Evolutionary conservation across 2,113 vertebrate species (phyloP).

Genomic region (Uropsilus gracilis): DNA sequence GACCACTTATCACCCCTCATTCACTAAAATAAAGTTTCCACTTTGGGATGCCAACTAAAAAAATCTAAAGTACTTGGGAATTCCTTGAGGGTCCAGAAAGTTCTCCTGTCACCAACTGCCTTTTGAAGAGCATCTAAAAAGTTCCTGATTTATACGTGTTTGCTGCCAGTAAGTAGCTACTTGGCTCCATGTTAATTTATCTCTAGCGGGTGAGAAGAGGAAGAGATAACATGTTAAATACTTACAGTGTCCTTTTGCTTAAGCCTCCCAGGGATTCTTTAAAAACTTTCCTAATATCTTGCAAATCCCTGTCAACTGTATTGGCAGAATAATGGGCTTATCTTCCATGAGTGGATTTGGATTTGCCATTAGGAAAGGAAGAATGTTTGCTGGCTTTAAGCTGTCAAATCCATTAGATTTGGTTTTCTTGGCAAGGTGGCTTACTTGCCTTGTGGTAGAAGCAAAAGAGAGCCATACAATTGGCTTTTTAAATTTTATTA

Average conservation of each 20-base stretch:
- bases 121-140: neutral
- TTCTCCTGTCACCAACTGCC: neutral
- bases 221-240: neutral
- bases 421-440: constrained; percentile 21
- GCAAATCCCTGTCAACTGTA: constrained; percentile 32
- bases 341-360: neutral
- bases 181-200: neutral
- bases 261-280: constrained; percentile 52
- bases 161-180: neutral
- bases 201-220: constrained; percentile 18
- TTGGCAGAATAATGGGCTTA: constrained; percentile 39
- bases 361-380: constrained; percentile 55
- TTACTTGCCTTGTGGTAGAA: neutral
- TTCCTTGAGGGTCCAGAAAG: constrained; percentile 11
- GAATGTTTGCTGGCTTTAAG: constrained; percentile 7
- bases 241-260: neutral
- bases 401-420: constrained; percentile 47
- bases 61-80: constrained; percentile 39
- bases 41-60: constrained; percentile 9
- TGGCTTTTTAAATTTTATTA: constrained; percentile 7
- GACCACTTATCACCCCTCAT: neutral
- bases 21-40: constrained; percentile 24
- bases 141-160: neutral
- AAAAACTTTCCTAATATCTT: constrained; percentile 10
- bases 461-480: neutral